These are phyloP conservation scores for Dascyllus trimaculatus DNA, from an alignment of 2,113 vertebrate species.

Conservation along the genomic window DNA sequence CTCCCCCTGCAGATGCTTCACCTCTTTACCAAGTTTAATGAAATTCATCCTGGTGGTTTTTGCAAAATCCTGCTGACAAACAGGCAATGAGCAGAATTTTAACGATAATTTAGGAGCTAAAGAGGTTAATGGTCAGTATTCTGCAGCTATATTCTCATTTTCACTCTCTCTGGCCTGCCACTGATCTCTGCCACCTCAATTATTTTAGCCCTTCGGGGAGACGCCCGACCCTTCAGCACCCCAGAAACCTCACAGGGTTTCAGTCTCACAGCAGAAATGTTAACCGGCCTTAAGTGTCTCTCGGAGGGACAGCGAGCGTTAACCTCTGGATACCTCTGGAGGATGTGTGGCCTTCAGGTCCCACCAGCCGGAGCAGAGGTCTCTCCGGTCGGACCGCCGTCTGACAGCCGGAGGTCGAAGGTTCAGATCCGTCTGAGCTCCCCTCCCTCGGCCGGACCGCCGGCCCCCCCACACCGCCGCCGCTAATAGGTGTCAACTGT, in stretches of 20 bases:
- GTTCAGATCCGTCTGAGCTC: neutral
- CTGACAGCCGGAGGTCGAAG: slow-evolving; percentile 44
- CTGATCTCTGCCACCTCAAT: slow-evolving; percentile 20
- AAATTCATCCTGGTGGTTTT: too few relatives aligned
- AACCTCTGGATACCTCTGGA: neutral
- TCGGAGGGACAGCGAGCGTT: slow-evolving; percentile 6
- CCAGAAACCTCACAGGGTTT: neutral
- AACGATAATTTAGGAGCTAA: neutral
- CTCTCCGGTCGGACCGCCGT: neutral
- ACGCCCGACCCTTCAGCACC: neutral
- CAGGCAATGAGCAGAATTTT: too few relatives aligned
- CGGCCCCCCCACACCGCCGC: neutral
- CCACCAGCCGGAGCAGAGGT: neutral
- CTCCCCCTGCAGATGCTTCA: too few relatives aligned
- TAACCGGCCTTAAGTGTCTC: slow-evolving; percentile 30
- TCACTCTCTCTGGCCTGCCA: slow-evolving; percentile 6
- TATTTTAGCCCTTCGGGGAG: slow-evolving; percentile 33
- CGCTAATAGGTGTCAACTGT: slow-evolving; percentile 31
- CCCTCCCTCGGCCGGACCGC: neutral
- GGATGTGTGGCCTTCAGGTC: neutral
- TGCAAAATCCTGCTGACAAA: too few relatives aligned
- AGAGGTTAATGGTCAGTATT: neutral
- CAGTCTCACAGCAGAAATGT: slow-evolving; percentile 24
- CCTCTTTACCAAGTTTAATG: too few relatives aligned
- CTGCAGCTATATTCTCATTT: neutral